Base-by-base conservation (phyloP, 64 coral and sea anemone genomes). In the Porites australiensis region DNA sequence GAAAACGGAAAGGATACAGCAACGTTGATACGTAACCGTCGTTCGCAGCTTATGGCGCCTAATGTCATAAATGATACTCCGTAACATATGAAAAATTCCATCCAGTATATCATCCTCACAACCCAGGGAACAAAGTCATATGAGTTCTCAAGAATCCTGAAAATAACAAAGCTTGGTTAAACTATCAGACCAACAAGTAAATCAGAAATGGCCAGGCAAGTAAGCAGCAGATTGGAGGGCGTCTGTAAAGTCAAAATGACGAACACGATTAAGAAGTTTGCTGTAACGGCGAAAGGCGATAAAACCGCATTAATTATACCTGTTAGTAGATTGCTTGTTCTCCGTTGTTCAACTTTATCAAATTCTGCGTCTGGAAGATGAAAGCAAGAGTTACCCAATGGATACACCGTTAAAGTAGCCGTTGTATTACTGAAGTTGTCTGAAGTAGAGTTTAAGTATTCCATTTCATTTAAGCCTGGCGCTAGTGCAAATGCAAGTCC, bases 11-110 rank as follows among this genome's bases (percentile, higher is more conserved):
- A 44, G 27, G 1, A 1, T 37, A 37, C 27, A 37, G 27, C 27
- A 37, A 37, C 27, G 27, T 37, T 37, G 1, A 37, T n/a, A n/a
- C n/a, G n/a, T 37, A 37, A 37, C 27, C n/a, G n/a, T n/a, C 27
- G 0, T 37, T 37, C 27, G 27, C 27, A 37, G 27, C 27, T 37
- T 37, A 37, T 37, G 27, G 27, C 27, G 27, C 27, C 0, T 1
- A 37, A 37, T 37, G 27, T 37, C 27, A 37, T 37, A 37, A 37
- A 37, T 37, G 27, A 37, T 37, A 37, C 27, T 37, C 27, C 27
- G 27, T 93, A 93, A 11, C 91, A 96, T 19, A 96, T 80, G 54
- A 90, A 96, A 47, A 96, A 96, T 19, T 86, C 92, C 12, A 70
- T 96, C 14, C 91, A 89, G 77, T 96, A 96, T 2, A 93, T n/a